phyloP scores from a whole-genome alignment of 2,113 vertebrate genomes.

The Sturnus vulgaris region DNA sequence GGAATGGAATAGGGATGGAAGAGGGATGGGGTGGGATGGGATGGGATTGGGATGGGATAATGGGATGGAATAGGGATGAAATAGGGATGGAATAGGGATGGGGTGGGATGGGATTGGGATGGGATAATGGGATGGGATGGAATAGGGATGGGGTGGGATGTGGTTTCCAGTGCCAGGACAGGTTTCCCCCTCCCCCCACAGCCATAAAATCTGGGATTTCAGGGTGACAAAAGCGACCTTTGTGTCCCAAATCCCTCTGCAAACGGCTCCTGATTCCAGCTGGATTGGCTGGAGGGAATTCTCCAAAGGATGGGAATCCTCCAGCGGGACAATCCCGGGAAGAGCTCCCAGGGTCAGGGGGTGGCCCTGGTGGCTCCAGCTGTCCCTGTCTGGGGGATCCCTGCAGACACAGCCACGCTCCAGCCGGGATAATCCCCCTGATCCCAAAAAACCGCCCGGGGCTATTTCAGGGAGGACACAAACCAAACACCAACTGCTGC shows the following conservation, averaged over 20 bases:
- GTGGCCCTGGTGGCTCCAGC: neutral
- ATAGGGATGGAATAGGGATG: neutral
- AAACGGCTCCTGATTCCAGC: neutral
- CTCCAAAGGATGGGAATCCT: neutral
- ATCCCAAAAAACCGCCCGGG: neutral
- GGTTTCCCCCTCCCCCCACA: neutral
- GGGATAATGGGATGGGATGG: too few species aligned
- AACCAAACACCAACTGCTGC: conserved; percentile 23
- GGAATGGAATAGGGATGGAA: too few species aligned
- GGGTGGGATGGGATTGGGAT: neutral
- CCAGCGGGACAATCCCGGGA: neutral
- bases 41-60: too few species aligned
- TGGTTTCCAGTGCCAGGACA: neutral
- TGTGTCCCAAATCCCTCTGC: neutral
- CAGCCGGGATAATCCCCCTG: neutral
- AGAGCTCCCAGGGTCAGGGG: neutral
- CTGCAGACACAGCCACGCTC: neutral
- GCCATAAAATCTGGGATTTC: fast-evolving
- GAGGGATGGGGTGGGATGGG: neutral
- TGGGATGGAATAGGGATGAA: too few species aligned
- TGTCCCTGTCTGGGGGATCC: neutral
- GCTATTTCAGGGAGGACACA: neutral
- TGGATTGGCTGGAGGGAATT: fast-evolving
- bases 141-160: neutral
- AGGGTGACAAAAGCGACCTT: too few species aligned